Percentiles rank a stretch among this genome's conserved stretches.
Conservation (phyloP, 2,888 invertebrate species). For the Epistrophella euchroma region DNA sequence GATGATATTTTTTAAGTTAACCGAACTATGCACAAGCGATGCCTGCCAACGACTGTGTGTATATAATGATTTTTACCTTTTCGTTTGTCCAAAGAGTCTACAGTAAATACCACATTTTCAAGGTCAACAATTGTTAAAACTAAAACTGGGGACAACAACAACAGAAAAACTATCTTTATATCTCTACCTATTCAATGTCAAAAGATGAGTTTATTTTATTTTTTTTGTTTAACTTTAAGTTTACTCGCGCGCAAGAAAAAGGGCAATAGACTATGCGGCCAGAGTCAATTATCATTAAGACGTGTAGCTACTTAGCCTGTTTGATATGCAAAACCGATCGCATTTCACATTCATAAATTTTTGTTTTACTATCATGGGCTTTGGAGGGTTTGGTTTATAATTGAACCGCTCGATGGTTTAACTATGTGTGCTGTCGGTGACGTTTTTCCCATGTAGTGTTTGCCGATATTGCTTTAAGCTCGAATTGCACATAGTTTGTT, state of each 20-base stretch:
- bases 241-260: conserved; percentile 54
- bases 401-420: conserved; percentile 8
- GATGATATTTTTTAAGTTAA: conserved; percentile 20
- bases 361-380: conserved; percentile 3
- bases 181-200: conserved; percentile 67
- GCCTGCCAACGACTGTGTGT: conserved; percentile 60
- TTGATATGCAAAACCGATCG: conserved; percentile 32
- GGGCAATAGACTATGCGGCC: conserved; percentile 68
- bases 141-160: conserved; percentile 35
- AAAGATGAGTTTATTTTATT: conserved; percentile 68
- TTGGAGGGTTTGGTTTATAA: conserved; percentile 35
- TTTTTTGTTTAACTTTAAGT: conserved; percentile 35
- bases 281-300: conserved; percentile 48
- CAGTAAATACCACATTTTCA: conserved; percentile 69
- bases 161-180: conserved; percentile 21
- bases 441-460: conserved; percentile 18
- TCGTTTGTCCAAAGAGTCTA: conserved; percentile 54
- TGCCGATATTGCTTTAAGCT: conserved; percentile 30
- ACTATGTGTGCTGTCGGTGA: conserved; percentile 14
- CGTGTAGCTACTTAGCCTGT: conserved; percentile 37
- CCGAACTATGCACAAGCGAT: conserved; percentile 61
- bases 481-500: conserved; percentile 22
- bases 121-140: conserved; percentile 64
- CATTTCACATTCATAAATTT: conserved; percentile 12
- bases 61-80: conserved; percentile 55